Base-by-base conservation (phyloP, 2,888 invertebrate species). In the Mythimna ferrago region DNA sequence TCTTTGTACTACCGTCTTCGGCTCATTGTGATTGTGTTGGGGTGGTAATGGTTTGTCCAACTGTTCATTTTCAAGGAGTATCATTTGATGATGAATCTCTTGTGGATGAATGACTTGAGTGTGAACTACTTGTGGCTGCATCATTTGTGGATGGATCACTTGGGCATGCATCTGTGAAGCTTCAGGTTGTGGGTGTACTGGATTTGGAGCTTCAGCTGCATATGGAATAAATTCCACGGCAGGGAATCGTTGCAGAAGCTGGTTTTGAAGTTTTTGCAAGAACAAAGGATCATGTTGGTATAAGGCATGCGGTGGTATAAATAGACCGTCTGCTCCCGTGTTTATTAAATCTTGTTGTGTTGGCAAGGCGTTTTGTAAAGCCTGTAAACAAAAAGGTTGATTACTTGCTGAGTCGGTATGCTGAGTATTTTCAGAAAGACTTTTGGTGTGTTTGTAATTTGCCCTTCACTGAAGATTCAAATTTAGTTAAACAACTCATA, bases 231-330 rank as follows among this genome's bases (percentile, higher is more conserved):
- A 95, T 78, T 96, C 95, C 1, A 96, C 90, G 6, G 93, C 89
- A 0, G 93, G 94, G 82, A 93, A 94, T 57, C 95, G 90, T 78
- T 96, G 94, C 57, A 94, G 82, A 32, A 95, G 87, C 78, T 95
- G 95, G 53, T 88, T 91, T 86, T 95, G 96, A 41, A 96, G 87
- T 82, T 95, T 96, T 81, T 96, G 96, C 68, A 97, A 88, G 80
- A 93, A 96, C 78, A 91, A 88, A n/a, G 94, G 94, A 82, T 97
- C 96, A 14, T 97, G 95, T 87, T 97, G 96, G 81, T 97, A 97
- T 10, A 97, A 89, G 16, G 93, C 91, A 76, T 92, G 93, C 5
- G 94, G 94, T 73, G 94, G 91, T 78, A 95, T 93, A 32, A 95
- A 90, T 63, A 94, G 90, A 14, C 93, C 92, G 76, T 94, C 94